Conservation (phyloP, 2,797 vertebrate species). For the Megalops cyprinoides region DNA sequence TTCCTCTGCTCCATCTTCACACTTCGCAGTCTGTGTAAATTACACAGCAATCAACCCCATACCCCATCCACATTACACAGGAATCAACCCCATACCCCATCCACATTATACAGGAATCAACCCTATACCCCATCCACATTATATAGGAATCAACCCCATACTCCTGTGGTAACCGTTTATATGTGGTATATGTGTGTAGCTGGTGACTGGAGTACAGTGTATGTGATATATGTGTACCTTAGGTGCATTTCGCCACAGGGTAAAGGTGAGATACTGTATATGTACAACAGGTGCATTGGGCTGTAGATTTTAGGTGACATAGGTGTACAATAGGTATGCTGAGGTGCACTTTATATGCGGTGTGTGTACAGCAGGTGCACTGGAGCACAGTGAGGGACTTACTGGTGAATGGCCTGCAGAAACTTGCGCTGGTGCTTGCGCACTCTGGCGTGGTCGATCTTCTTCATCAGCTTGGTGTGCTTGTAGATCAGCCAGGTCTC, state of each 20-base stretch:
- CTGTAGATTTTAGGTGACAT: not conserved
- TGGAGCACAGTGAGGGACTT: conserved; percentile 59
- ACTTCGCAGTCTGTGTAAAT: conserved; percentile 74
- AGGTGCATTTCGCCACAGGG: no score
- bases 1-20: conserved; percentile 94
- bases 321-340: not conserved
- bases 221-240: not conserved
- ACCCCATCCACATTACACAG: not conserved
- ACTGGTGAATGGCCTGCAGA: conserved; percentile 96
- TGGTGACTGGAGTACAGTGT: not conserved
- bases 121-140: no score
- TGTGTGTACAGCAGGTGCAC: not conserved
- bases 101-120: not conserved
- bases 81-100: not conserved
- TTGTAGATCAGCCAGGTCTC: conserved; percentile 98
- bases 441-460: conserved; percentile 87
- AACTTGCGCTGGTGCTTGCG: conserved; percentile 93
- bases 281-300: not conserved
- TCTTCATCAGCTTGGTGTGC: conserved; percentile 90
- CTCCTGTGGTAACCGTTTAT: no score
- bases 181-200: not conserved
- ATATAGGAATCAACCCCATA: no score
- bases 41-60: not conserved
- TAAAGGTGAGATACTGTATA: not conserved
- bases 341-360: not conserved